Conservation (phyloP, 1,140 invertebrate genomes). For the Brachionus koreanus region DNA sequence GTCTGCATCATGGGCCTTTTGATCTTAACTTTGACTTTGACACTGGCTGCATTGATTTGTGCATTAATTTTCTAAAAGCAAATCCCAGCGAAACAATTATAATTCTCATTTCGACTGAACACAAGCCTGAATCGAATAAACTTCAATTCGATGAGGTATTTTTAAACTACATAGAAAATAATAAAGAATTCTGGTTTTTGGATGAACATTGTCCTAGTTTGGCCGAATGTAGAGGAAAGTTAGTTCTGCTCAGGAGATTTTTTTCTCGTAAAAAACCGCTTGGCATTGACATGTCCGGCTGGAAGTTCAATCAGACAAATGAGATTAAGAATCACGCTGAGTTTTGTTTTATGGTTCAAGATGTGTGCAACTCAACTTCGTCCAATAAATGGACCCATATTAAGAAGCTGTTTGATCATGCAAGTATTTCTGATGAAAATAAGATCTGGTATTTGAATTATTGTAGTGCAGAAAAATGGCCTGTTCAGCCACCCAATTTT, state of each 20-base stretch:
- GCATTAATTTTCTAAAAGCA: neutral
- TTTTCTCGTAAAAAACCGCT: neutral
- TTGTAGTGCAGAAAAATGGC: conserved; percentile 31
- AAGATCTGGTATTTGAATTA: conserved; percentile 22
- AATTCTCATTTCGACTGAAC: conserved; percentile 1
- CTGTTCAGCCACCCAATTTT: neutral
- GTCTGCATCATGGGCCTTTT: conserved; percentile 23
- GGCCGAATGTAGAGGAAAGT: conserved; percentile 16
- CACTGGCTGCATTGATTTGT: neutral
- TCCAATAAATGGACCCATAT: neutral
- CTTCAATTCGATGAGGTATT: conserved; percentile 35
- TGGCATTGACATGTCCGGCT: conserved; percentile 39
- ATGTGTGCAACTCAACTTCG: neutral
- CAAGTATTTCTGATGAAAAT: neutral
- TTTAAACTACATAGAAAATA: neutral
- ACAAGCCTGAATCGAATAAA: neutral
- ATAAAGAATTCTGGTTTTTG: conserved; percentile 15
- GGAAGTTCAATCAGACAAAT: neutral
- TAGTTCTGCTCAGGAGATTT: conserved; percentile 26
- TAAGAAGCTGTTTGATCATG: neutral
- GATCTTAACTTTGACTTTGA: conserved; percentile 17
- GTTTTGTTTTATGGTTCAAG: neutral
- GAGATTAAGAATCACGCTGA: conserved; percentile 16
- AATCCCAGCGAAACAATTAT: conserved; percentile 11
- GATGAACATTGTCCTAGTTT: conserved; percentile 22